These are phyloP conservation scores for Leptoteleia sp. DNA, from an alignment of 1,140 invertebrate genomes.

Conservation along the genomic window DNA sequence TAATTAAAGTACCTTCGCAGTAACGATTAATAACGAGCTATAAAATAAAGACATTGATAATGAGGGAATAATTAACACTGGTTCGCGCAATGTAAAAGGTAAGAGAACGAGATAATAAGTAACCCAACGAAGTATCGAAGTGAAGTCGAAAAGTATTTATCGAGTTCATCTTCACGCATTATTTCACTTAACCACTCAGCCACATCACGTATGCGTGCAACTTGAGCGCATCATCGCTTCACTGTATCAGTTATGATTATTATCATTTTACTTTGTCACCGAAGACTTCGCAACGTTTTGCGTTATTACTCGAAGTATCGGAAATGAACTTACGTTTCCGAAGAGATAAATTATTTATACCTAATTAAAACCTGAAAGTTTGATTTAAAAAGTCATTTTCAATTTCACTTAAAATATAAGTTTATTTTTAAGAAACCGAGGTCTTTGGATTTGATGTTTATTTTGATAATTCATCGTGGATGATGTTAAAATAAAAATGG, in stretches of 20 bases:
- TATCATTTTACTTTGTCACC: constrained; percentile 20
- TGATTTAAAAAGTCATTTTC: too few species aligned
- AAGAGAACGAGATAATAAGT: constrained; percentile 2
- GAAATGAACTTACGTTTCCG: too few species aligned
- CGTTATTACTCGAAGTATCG: too few species aligned
- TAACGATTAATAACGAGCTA: background rate
- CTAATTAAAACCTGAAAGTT: too few species aligned
- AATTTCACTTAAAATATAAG: too few species aligned
- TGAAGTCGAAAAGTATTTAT: constrained; percentile 22
- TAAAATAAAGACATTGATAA: constrained; percentile 7
- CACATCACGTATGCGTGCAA: constrained; percentile 9
- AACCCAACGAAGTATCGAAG: constrained; percentile 8
- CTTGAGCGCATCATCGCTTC: constrained; percentile 10
- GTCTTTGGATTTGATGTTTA: too few species aligned
- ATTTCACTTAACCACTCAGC: constrained; percentile 43
- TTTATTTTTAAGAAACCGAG: too few species aligned
- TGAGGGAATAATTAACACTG: constrained; percentile 7
- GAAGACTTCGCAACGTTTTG: too few species aligned
- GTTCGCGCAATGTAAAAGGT: constrained; percentile 7
- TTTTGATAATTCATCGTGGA: too few species aligned
- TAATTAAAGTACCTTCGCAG: too few species aligned
- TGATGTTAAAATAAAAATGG: constrained; percentile 2
- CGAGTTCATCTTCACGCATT: constrained; percentile 38
- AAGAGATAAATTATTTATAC: too few species aligned
- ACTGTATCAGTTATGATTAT: constrained; percentile 4